A percentile compares a stretch with the other conserved stretches of the same genome.
phyloP scores from a whole-genome alignment of 2,888 invertebrate species.

The Byasa hedistus region DNA sequence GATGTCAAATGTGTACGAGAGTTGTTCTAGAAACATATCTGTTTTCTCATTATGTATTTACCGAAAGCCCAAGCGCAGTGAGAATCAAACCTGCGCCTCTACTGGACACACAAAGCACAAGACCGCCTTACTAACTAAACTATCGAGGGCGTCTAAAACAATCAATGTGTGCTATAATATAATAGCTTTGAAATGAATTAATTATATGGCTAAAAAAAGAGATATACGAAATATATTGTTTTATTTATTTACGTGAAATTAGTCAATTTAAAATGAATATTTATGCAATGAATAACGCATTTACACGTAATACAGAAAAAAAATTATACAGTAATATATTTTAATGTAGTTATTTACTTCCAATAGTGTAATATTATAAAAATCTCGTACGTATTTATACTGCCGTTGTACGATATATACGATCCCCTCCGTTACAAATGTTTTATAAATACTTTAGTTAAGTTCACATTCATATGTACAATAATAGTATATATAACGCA shows the following conservation, averaged over 20 bases:
- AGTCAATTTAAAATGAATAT: conserved; percentile 25
- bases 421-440: neutral
- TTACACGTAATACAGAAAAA: conserved; percentile 1
- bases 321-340: conserved; percentile 1
- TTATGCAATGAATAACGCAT: conserved; percentile 6
- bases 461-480: neutral
- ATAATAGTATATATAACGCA: neutral
- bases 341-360: conserved; percentile 21
- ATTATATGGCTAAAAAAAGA: conserved; percentile 6
- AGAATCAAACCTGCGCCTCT: no score
- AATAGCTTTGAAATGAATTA: conserved; percentile 10
- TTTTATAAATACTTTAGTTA: neutral
- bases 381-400: conserved; percentile 4
- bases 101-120: no score
- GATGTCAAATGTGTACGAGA: no score
- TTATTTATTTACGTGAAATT: conserved; percentile 11
- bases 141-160: no score
- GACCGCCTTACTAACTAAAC: no score
- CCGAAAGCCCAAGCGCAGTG: no score
- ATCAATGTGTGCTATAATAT: conserved; percentile 5
- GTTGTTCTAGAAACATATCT: no score
- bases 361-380: conserved; percentile 3
- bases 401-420: neutral
- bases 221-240: conserved; percentile 8
- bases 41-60: no score